phyloP scores from a whole-genome alignment of 2,888 invertebrate species.

The Amiota mariae region DNA sequence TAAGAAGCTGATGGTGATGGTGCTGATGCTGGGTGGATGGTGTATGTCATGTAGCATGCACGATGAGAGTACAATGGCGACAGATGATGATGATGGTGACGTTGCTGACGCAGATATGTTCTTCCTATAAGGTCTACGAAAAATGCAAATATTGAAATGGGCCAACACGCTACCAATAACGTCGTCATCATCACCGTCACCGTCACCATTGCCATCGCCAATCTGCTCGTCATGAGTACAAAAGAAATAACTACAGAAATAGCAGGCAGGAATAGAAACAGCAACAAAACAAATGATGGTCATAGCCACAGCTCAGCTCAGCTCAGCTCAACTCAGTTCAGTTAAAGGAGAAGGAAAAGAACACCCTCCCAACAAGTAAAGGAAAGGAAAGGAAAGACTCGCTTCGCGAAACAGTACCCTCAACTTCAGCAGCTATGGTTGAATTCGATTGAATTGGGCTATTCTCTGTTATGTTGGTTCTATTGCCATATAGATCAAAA shows the following conservation, averaged over 20 bases:
- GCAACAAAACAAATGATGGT: conserved; percentile 21
- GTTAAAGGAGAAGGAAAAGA: conserved; percentile 58
- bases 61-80: not conserved
- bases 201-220: conserved; percentile 23
- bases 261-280: not conserved
- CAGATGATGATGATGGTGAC: not conserved
- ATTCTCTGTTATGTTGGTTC: conserved; percentile 35
- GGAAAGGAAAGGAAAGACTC: not conserved
- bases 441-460: conserved; percentile 37
- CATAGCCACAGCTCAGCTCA: conserved; percentile 24
- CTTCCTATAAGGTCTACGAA: not conserved
- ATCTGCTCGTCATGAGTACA: conserved; percentile 44
- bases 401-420: not conserved
- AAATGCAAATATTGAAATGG: conserved; percentile 63
- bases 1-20: conserved; percentile 17
- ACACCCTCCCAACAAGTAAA: not conserved
- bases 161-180: conserved; percentile 37
- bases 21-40: not conserved
- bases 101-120: not conserved
- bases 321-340: conserved; percentile 46
- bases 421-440: conserved; percentile 28
- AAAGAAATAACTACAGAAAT: conserved; percentile 61
- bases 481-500: conserved; percentile 54
- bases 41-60: not conserved
- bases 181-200: too few relatives aligned